phyloP scores from a whole-genome alignment of 2,888 invertebrate species.

The Drosophila picticornis region DNA sequence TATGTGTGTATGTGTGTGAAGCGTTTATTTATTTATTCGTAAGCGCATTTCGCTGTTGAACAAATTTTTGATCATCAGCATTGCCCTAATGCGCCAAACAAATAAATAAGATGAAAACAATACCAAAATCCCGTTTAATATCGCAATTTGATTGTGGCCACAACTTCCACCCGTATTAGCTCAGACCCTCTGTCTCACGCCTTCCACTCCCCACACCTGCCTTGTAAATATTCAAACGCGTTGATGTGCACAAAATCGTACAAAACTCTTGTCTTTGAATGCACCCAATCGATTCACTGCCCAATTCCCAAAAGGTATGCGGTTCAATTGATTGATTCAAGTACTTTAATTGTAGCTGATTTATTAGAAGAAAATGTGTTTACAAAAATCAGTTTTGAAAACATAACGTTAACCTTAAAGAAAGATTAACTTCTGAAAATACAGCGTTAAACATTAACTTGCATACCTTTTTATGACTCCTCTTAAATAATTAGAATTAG shows the following conservation, averaged over 20 bases:
- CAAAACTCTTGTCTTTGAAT: slow-evolving; percentile 33
- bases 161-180: slow-evolving; percentile 3
- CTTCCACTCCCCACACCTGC: neutral
- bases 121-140: slow-evolving; percentile 38
- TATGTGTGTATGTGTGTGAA: slow-evolving; percentile 15
- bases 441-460: neutral
- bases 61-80: slow-evolving; percentile 43
- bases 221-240: neutral
- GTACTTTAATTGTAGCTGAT: neutral
- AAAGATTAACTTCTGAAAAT: neutral
- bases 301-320: slow-evolving; percentile 8
- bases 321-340: slow-evolving; percentile 12
- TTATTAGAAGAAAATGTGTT: neutral
- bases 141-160: slow-evolving; percentile 45
- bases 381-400: neutral
- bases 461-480: neutral
- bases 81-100: slow-evolving; percentile 35
- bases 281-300: slow-evolving; percentile 43
- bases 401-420: neutral
- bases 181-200: neutral
- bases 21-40: slow-evolving; percentile 66
- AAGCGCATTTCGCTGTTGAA: slow-evolving; percentile 59
- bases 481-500: neutral
- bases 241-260: slow-evolving; percentile 29
- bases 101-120: slow-evolving; percentile 38